Evolutionary conservation across 2,797 vertebrate genomes (phyloP), one percentile per base, ranked within the genome.

Genomic region (Adelosebastes latens): DNA sequence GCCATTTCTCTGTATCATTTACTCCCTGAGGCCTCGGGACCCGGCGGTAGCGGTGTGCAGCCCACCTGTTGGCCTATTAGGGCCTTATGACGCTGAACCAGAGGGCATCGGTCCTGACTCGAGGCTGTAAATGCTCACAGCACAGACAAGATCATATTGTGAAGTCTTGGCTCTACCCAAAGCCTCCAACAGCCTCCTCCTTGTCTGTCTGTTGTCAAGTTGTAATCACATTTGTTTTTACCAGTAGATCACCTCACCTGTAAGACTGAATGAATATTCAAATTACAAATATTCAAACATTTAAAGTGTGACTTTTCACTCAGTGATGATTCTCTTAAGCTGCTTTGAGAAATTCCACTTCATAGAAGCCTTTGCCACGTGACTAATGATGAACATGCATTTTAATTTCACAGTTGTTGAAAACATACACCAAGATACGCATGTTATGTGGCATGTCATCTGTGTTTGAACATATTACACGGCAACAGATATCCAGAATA

Each of bases 1-100:
- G 78, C 81, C 93, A 92, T 93, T 92, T 93, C 91, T 94, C 93
- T 94, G 91, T 95, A 95, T 95, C 89, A 87, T 87, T 96, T 95
- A 93, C 95, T 92, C 92, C 94, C 86, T 11, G 79, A 88, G 91
- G 93, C 84, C 83, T 75, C 63, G 60, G 70, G 81, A 83, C 62
- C 87, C 91, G 64, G 39, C 67, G 77, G 88, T 67, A 67, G 72
- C 25, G 46, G 76, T 61, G 80, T 77, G 81, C 79, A 85, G 88
- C 90, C 93, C 96, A 96, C 96, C 95, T 96, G 96, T 95, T 93
- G 91, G 79, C 76, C 82, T 79, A 81, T 93, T 87, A 83, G 82
- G 25, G 65, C 74, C 60, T 74, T 53, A 76, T 85, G 84, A 91
- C 87, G 68, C 69, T 12, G 68, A 84, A 83, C 84, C 82, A 71